A percentile compares a stretch with the other conserved stretches of the same genome.
Conservation (phyloP, 2,113 vertebrate genomes). For the Thamnophis sirtalis region DNA sequence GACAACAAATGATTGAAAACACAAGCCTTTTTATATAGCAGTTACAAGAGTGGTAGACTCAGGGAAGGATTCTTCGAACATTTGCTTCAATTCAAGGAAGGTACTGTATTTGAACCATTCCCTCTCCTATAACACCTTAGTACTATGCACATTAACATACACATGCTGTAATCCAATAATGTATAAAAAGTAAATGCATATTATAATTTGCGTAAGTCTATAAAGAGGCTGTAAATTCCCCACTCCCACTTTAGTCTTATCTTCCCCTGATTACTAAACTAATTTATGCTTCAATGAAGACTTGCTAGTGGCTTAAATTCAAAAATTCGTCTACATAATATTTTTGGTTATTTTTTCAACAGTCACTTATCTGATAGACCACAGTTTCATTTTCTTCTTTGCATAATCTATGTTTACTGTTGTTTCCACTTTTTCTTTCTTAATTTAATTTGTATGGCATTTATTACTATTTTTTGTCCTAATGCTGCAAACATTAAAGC, state of each 20-base stretch:
- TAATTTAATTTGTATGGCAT: not conserved
- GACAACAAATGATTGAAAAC: not conserved
- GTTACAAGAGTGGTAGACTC: not conserved
- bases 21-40: not conserved
- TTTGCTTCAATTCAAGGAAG: not conserved
- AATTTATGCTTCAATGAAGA: not conserved
- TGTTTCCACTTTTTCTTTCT: not conserved
- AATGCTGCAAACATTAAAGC: not conserved
- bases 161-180: not conserved
- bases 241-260: not conserved
- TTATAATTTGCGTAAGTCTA: not conserved
- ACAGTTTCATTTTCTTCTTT: not conserved
- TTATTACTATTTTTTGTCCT: not conserved
- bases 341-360: not conserved
- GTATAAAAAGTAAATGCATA: not conserved
- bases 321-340: not conserved
- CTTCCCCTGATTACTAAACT: not conserved
- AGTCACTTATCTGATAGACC: not conserved
- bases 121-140: not conserved
- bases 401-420: not conserved
- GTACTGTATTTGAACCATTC: not conserved
- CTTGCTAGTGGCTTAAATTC: not conserved
- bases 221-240: not conserved
- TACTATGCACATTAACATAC: not conserved
- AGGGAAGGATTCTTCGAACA: not conserved